Evolutionary conservation across 2,888 invertebrate species (phyloP).

Genomic region (Hirudinaria manillensis): DNA sequence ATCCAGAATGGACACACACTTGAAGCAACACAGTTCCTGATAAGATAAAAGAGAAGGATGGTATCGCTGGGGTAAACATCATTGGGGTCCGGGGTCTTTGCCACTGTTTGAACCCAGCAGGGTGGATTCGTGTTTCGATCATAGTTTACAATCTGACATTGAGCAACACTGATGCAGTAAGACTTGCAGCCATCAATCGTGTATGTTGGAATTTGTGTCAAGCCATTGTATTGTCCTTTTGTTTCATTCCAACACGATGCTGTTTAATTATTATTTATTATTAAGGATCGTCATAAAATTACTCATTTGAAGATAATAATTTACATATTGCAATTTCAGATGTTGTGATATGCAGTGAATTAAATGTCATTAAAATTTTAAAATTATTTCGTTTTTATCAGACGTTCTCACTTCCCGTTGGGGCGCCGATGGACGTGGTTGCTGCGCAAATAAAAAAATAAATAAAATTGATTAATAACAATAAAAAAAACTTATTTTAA

Average conservation of each 20-base stretch:
- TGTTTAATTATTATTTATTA: too few relatives aligned
- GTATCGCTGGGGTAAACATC: neutral
- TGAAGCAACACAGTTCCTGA: constrained; percentile 3
- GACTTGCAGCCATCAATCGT: neutral
- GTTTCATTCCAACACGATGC: constrained; percentile 14
- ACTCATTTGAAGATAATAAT: too few relatives aligned
- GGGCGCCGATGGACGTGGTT: too few relatives aligned
- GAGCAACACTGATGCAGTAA: neutral
- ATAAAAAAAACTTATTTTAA: too few relatives aligned
- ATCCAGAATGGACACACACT: neutral
- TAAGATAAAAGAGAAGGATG: neutral
- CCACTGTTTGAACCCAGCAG: constrained; percentile 25
- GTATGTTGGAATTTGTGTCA: neutral
- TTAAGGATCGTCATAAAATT: too few relatives aligned
- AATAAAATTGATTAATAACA: too few relatives aligned
- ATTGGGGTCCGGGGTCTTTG: neutral
- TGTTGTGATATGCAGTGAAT: too few relatives aligned
- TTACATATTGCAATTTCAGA: too few relatives aligned
- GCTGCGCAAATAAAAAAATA: too few relatives aligned
- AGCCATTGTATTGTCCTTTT: neutral
- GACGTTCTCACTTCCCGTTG: too few relatives aligned
- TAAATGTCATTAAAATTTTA: too few relatives aligned
- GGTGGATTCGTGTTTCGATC: neutral
- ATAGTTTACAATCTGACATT: constrained; percentile 8
- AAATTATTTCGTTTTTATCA: too few relatives aligned